phyloP scores from a whole-genome alignment of 2,888 invertebrate genomes.

The Chymomyza procnemis region DNA sequence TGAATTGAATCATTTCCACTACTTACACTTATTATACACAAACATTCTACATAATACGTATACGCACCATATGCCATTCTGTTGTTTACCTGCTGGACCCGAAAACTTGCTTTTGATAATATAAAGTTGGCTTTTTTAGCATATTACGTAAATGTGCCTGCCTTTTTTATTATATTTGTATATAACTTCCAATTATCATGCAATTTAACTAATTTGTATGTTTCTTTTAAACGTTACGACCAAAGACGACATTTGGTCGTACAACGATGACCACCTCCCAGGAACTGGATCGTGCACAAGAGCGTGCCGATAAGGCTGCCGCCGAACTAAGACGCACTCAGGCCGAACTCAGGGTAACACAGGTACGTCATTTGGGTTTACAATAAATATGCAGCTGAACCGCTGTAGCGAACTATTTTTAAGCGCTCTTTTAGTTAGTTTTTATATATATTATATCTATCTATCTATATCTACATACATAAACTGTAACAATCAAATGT shows the following conservation, averaged over 20 bases:
- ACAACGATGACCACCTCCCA: slow-evolving; percentile 89
- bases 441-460: slow-evolving; percentile 42
- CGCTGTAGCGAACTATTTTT: slow-evolving; percentile 9
- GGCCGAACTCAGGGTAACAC: slow-evolving; percentile 93
- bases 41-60: slow-evolving; percentile 17
- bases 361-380: slow-evolving; percentile 78
- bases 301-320: slow-evolving; percentile 90
- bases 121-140: neutral
- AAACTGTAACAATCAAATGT: slow-evolving; percentile 15
- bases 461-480: too few species aligned
- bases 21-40: neutral
- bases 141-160: slow-evolving; percentile 15
- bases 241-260: slow-evolving; percentile 86
- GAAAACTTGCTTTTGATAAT: neutral
- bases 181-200: neutral
- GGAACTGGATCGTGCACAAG: slow-evolving; percentile 89
- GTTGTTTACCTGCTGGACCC: slow-evolving; percentile 44
- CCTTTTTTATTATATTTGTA: too few species aligned
- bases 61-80: slow-evolving; percentile 35
- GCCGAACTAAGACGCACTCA: slow-evolving; percentile 91
- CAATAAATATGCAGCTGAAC: too few species aligned
- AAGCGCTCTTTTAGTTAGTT: slow-evolving; percentile 56
- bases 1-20: neutral
- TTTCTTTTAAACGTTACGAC: neutral
- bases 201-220: neutral